phyloP scores from a whole-genome alignment of 2,888 invertebrate species.

The Drosophila birchii region DNA sequence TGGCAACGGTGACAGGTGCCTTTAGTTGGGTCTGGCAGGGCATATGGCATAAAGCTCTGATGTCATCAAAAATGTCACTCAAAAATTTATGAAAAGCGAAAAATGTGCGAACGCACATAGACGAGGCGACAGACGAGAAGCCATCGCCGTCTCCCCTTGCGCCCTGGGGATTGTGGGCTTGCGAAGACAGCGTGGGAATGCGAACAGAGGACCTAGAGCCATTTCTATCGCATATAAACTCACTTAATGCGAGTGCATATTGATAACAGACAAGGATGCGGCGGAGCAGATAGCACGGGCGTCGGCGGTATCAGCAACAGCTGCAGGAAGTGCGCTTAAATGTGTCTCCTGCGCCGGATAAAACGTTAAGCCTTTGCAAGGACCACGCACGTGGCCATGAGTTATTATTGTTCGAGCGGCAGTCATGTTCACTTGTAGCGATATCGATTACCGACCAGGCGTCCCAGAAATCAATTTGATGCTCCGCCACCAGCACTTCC shows the following conservation, averaged over 20 bases:
- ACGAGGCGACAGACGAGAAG: conserved; percentile 35
- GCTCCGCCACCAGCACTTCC: conserved; percentile 72
- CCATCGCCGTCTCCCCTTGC: not conserved
- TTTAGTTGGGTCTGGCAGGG: conserved; percentile 68
- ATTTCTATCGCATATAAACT: conserved; percentile 62
- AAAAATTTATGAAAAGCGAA: conserved; percentile 79
- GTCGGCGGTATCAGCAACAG: conserved; percentile 68
- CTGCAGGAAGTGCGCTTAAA: conserved; percentile 78
- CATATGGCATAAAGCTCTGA: conserved; percentile 68
- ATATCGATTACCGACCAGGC: conserved; percentile 49
- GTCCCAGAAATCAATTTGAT: conserved; percentile 76
- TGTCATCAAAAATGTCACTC: conserved; percentile 83
- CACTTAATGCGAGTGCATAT: conserved; percentile 76
- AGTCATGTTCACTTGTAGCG: conserved; percentile 61
- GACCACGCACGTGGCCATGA: conserved; percentile 74
- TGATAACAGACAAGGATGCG: conserved; percentile 65
- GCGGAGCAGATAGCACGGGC: conserved; percentile 6
- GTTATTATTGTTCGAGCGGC: conserved; percentile 75
- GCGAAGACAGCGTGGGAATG: conserved; percentile 43
- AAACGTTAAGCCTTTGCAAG: conserved; percentile 71
- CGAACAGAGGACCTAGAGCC: conserved; percentile 42
- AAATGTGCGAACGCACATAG: conserved; percentile 62
- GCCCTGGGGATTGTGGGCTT: conserved; percentile 3
- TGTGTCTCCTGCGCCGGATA: conserved; percentile 61
- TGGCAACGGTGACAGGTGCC: conserved; percentile 80